Evolutionary conservation across 2,113 vertebrate species (phyloP).

Genomic region (Myanophis thanlyinensis): DNA sequence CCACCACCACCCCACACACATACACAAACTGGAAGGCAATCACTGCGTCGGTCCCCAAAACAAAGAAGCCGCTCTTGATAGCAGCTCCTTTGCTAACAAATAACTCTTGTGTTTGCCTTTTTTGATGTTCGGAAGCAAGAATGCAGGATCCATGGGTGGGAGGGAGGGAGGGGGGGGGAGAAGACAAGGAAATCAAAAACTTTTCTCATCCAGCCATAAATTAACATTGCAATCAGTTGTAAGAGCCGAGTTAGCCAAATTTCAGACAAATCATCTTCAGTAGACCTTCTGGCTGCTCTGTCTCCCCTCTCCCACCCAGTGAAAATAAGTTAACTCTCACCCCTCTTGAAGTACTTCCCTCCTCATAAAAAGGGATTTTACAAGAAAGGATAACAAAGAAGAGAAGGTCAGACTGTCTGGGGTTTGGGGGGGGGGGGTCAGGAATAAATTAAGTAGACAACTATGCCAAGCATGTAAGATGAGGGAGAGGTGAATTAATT

Average conservation of each 20-base stretch:
- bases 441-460: not conserved
- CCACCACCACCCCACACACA: no score
- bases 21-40: not conserved
- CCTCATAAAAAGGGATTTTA: conserved; percentile 9
- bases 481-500: not conserved
- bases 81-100: conserved; percentile 16
- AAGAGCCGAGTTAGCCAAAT: conserved; percentile 14
- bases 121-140: conserved; percentile 13
- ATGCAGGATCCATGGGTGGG: not conserved
- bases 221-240: not conserved
- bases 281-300: not conserved
- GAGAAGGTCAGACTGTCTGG: conserved; percentile 29
- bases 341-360: not conserved
- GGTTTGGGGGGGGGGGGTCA: not conserved
- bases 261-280: not conserved
- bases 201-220: conserved; percentile 6
- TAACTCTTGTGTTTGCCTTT: conserved; percentile 17
- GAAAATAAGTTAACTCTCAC: conserved; percentile 18
- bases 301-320: not conserved
- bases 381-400: conserved; percentile 21
- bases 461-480: not conserved
- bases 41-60: not conserved
- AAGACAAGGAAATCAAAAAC: not conserved
- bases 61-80: not conserved
- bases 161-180: no score